Percentiles rank a stretch among this genome's conserved stretches.
Conservation (phyloP, 2,888 invertebrate genomes). For the Hermodice carunculata region DNA sequence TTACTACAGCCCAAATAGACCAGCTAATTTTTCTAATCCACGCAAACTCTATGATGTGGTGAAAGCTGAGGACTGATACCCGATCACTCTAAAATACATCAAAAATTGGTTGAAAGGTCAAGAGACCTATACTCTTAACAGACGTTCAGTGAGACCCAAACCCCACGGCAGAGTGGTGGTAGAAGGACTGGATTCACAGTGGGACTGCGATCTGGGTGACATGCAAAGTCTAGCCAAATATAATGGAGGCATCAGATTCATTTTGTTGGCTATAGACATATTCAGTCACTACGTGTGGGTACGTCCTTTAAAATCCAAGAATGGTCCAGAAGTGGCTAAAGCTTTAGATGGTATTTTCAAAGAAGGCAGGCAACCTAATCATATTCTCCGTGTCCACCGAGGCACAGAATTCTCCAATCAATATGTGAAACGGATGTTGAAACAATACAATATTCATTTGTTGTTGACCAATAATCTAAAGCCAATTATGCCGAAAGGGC, state of each 20-base stretch:
- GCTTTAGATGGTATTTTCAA: slow-evolving; percentile 1
- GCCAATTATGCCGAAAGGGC: slow-evolving; percentile 1
- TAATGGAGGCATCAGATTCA: slow-evolving; percentile 4
- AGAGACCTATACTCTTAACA: slow-evolving; percentile 3
- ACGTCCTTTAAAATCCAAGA: slow-evolving; percentile 4
- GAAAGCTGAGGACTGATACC: too few species aligned
- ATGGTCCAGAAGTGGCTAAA: not conserved
- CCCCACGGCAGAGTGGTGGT: not conserved
- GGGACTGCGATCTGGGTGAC: slow-evolving; percentile 4
- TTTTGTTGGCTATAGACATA: not conserved
- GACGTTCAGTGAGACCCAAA: not conserved
- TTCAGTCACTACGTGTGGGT: slow-evolving; percentile 6
- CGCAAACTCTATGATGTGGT: too few species aligned
- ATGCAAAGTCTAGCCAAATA: not conserved
- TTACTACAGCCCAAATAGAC: too few species aligned
- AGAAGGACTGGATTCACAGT: not conserved
- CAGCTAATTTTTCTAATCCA: too few species aligned
- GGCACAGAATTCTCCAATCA: slow-evolving; percentile 1
- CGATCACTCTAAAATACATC: too few species aligned
- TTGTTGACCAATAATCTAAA: not conserved
- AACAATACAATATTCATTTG: not conserved
- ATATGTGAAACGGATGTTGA: not conserved
- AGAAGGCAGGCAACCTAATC: slow-evolving; percentile 4
- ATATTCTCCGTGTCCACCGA: not conserved
- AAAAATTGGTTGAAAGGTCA: too few species aligned